Conservation (phyloP, 2,113 vertebrate genomes). For the Telmatochromis sp. region DNA sequence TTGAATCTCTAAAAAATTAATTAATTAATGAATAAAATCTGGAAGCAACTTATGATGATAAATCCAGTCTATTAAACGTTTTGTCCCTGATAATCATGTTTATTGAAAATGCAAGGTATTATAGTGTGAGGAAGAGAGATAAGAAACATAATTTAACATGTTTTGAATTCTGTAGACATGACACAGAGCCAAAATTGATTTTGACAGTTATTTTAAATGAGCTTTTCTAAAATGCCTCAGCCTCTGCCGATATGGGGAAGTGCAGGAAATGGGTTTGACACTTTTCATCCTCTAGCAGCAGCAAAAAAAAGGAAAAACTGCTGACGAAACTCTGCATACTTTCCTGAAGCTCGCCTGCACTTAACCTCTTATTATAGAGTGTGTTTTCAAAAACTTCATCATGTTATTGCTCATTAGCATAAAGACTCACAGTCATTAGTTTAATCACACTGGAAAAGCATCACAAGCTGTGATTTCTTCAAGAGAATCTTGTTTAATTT, state of each 20-base stretch:
- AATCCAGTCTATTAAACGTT: not conserved
- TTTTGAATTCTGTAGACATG: not conserved
- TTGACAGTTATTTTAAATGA: not conserved
- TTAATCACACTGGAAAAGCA: not conserved
- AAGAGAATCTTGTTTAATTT: not conserved
- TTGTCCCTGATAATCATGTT: not conserved
- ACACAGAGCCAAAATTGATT: not conserved
- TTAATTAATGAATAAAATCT: not conserved
- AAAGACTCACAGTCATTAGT: not conserved
- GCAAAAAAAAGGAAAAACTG: not conserved
- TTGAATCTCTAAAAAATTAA: not conserved
- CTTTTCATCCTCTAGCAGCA: not conserved
- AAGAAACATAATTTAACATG: not conserved
- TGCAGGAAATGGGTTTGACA: not conserved
- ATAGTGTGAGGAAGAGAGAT: not conserved
- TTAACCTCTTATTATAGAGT: not conserved
- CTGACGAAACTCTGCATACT: not conserved
- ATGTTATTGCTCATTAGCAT: not conserved
- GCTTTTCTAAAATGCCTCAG: not conserved
- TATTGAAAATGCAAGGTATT: not conserved
- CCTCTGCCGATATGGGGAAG: not conserved
- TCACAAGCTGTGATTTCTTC: not conserved
- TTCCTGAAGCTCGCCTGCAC: not conserved
- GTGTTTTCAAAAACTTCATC: not conserved
- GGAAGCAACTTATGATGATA: not conserved